Evolutionary conservation across 2,888 invertebrate species (phyloP).

Genomic region (Sturmia bella): DNA sequence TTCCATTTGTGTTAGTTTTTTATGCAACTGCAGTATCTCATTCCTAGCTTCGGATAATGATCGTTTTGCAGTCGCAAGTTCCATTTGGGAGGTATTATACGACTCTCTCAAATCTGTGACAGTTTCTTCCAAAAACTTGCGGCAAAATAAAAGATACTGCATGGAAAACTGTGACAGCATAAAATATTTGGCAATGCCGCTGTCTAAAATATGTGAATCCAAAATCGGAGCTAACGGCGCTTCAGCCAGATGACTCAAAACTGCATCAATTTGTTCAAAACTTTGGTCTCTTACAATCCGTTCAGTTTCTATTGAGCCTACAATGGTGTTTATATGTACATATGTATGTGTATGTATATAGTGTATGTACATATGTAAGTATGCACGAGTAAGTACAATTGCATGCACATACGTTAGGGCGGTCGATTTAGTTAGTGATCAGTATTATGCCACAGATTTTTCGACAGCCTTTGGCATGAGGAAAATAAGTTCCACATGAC

Average conservation of each 20-base stretch:
- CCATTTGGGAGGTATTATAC: conserved; percentile 74
- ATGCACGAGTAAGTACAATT: no score
- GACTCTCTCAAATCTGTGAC: conserved; percentile 76
- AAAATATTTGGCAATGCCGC: conserved; percentile 81
- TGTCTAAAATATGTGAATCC: conserved; percentile 79
- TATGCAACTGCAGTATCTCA: conserved; percentile 79
- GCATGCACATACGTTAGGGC: no score
- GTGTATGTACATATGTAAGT: no score
- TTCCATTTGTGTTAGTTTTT: conserved; percentile 79
- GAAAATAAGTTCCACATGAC: no score
- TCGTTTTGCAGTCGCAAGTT: conserved; percentile 75
- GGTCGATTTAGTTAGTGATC: no score
- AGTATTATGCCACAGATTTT: no score
- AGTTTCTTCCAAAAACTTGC: conserved; percentile 80
- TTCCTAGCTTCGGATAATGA: conserved; percentile 76
- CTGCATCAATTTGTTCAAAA: conserved; percentile 78
- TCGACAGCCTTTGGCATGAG: no score
- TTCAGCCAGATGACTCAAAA: conserved; percentile 78
- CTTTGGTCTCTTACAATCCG: conserved; percentile 78
- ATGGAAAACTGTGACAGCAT: conserved; percentile 79
- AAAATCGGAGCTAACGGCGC: conserved; percentile 78
- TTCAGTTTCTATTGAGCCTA: conserved; percentile 80
- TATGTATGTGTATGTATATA: neutral
- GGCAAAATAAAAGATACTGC: conserved; percentile 80
- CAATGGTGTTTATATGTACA: neutral